Conservation (phyloP, 1,140 invertebrate genomes). For the Hyles vespertilio region DNA sequence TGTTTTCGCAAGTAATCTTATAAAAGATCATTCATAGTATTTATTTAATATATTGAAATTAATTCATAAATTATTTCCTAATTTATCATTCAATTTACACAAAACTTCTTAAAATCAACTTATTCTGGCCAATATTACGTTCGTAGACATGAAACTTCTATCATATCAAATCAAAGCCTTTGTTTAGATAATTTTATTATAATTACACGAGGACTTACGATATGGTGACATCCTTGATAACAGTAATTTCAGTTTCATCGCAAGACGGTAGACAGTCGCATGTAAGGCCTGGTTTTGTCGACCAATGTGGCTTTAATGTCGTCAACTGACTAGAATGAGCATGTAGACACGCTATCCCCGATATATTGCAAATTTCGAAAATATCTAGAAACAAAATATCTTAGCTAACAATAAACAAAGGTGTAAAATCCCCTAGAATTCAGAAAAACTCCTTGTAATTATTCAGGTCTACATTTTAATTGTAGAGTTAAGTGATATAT, state of each 20-base stretch:
- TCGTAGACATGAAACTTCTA: background rate
- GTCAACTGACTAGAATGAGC: constrained; percentile 76
- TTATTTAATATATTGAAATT: too few species aligned
- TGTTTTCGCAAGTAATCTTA: too few species aligned
- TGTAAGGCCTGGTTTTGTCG: constrained; percentile 63
- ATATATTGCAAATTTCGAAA: constrained; percentile 74
- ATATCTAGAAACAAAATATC: constrained; percentile 29
- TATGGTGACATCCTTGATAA: constrained; percentile 71
- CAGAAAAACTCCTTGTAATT: too few species aligned
- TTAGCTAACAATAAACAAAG: background rate
- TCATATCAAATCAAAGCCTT: too few species aligned
- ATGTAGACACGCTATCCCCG: constrained; percentile 77
- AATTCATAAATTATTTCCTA: background rate
- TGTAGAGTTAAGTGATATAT: too few species aligned
- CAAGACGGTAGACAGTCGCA: constrained; percentile 79
- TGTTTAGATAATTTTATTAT: too few species aligned
- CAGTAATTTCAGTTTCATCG: constrained; percentile 77
- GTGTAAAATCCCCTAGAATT: too few species aligned
- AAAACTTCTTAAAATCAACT: background rate
- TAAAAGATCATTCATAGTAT: too few species aligned
- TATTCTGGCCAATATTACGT: background rate
- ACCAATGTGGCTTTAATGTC: constrained; percentile 72
- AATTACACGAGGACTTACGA: constrained; percentile 24
- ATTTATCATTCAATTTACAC: background rate
- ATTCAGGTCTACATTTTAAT: too few species aligned